phyloP scores from a whole-genome alignment of 1,140 invertebrate genomes.

The Araneus ventricosus region DNA sequence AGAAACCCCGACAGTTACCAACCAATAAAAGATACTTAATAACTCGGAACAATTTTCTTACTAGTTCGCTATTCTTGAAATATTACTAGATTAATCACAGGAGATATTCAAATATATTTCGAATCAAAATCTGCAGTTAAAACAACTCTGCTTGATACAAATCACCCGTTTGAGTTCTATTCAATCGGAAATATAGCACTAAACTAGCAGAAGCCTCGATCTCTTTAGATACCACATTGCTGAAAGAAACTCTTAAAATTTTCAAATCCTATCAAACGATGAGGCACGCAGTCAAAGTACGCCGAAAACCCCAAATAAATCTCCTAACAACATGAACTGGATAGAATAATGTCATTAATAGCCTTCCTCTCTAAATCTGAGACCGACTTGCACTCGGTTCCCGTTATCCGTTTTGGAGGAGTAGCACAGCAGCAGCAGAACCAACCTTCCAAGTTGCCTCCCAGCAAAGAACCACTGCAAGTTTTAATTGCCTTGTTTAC shows the following conservation, averaged over 20 bases:
- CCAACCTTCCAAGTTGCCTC: slow-evolving; percentile 59
- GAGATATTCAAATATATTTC: no score
- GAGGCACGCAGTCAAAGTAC: not conserved
- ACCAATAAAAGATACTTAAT: no score
- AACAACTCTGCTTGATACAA: no score
- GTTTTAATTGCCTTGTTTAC: slow-evolving; percentile 75
- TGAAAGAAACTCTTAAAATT: not conserved
- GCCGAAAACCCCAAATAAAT: slow-evolving; percentile 43
- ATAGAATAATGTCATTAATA: slow-evolving; percentile 74
- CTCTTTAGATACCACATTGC: not conserved
- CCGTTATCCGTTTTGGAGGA: slow-evolving; percentile 29
- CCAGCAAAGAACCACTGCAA: slow-evolving; percentile 55
- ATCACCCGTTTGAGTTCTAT: no score
- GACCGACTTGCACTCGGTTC: not conserved
- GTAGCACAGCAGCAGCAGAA: not conserved
- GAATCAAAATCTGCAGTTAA: no score
- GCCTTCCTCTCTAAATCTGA: slow-evolving; percentile 5
- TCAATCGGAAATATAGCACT: no score
- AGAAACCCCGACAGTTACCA: no score
- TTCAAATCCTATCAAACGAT: not conserved
- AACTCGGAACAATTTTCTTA: no score
- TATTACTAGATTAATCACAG: no score
- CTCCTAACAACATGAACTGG: slow-evolving; percentile 23
- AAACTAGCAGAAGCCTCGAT: no score
- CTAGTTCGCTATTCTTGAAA: no score